phyloP scores from a whole-genome alignment of 2,113 vertebrate genomes.

The Ictidomys tridecemlineatus region DNA sequence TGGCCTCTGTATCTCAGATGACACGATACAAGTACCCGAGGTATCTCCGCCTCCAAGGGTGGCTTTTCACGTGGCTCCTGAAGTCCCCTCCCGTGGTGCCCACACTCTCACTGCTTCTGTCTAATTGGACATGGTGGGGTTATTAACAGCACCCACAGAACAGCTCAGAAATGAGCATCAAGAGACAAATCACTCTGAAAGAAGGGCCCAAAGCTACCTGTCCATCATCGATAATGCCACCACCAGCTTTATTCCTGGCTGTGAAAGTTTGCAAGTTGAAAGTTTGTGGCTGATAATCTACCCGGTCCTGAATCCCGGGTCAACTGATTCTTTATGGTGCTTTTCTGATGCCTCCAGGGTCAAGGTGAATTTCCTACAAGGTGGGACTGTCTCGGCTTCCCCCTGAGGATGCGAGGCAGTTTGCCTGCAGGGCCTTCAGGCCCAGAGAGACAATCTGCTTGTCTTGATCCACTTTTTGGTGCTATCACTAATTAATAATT shows the following conservation, averaged over 20 bases:
- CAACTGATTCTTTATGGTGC: not conserved
- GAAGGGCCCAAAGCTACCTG: not conserved
- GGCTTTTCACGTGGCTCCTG: not conserved
- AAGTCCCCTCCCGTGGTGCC: too few species aligned
- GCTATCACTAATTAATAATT: too few species aligned
- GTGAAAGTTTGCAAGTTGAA: not conserved
- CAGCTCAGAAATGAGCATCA: not conserved
- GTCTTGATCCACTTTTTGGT: not conserved
- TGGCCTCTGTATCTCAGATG: not conserved
- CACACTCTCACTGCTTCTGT: not conserved
- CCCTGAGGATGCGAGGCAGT: not conserved
- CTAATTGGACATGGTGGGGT: too few species aligned
- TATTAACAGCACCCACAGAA: not conserved
- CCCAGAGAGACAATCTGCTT: not conserved
- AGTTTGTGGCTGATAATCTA: not conserved
- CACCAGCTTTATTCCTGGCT: not conserved
- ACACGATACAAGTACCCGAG: too few species aligned
- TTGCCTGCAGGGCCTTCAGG: too few species aligned
- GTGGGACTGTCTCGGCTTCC: not conserved
- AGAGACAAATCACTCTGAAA: not conserved
- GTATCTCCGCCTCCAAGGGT: too few species aligned
- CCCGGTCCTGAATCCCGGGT: not conserved
- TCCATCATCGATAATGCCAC: fast-evolving
- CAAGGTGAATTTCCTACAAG: not conserved
- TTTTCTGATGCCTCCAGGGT: not conserved